Percentiles rank a stretch among this genome's conserved stretches.
Evolutionary conservation across 2,888 invertebrate genomes (phyloP).

Genomic region (Lasioglossum figueresi): DNA sequence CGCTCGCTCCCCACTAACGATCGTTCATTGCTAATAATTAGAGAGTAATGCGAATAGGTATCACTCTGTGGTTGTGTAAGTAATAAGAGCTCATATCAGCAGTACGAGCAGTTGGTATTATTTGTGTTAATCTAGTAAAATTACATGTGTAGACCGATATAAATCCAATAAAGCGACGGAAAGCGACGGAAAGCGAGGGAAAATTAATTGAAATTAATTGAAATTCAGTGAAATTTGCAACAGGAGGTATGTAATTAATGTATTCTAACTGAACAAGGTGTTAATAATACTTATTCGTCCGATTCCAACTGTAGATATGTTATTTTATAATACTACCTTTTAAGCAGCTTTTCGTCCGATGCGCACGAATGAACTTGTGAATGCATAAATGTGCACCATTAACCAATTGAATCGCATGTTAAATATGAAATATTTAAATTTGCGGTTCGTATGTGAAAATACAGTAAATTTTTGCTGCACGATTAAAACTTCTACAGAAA

Average conservation of each 20-base stretch:
- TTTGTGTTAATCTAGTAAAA: neutral
- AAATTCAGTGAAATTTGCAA: neutral
- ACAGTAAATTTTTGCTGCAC: neutral
- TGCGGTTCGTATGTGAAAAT: neutral
- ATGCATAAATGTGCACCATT: neutral
- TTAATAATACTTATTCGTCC: neutral
- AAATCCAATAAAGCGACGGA: neutral
- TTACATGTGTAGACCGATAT: neutral
- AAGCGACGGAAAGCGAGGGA: neutral
- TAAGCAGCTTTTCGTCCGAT: neutral
- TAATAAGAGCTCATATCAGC: neutral
- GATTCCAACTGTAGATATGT: neutral
- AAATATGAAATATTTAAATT: neutral
- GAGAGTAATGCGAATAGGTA: neutral
- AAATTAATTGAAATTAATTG: neutral
- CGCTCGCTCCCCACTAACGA: conserved; percentile 39
- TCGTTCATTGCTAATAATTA: conserved; percentile 61
- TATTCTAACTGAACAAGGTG: neutral
- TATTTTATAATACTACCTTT: neutral
- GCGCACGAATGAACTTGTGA: neutral
- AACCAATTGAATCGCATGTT: neutral
- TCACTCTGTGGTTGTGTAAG: neutral
- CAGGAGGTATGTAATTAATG: neutral
- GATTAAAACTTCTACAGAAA: neutral
- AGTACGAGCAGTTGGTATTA: neutral